Base-by-base conservation (phyloP, 2,797 vertebrate genomes). In the Emydoidea blandingii region DNA sequence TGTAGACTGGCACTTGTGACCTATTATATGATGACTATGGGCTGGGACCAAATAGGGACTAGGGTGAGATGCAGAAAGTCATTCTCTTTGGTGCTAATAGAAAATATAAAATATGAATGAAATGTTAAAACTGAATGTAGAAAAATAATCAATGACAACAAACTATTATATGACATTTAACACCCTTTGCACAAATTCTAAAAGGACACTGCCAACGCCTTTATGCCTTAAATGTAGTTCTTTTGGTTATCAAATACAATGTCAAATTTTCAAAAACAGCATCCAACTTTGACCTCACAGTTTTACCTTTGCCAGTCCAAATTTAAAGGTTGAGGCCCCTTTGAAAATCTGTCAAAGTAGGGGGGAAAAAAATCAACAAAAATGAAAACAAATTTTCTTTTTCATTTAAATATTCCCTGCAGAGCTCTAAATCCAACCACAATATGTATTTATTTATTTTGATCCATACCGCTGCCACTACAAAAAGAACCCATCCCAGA, bases 241-340 rank as follows among this genome's bases (percentile, higher is more conserved):
- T 91, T 96, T 95, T 91, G 91, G 95, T 96, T 90, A 89, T 95
- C 90, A 89, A 95, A 94, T 0, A 94, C 44, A 44, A 44, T 92
- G 96, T 89, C 97, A 97, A 94, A 97, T 97, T 96, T 94, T 97
- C 96, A 97, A 97, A 96, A 97, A 92, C 95, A 97, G 96, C 95
- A 94, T 96, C 93, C 90, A 97, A 97, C 25, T 78, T 47, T 27
- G 74, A 78, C 27, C 44, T 49, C 74, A 10, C 15, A 16, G 15
- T 78, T 31, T 49, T 31, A 27, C 12, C 8, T 78, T 88, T 95
- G 94, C 90, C 85, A 92, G 85, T 57, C 93, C 91, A 80, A 1
- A 91, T 93, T 95, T 87, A 68, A 76, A 95, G 79, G 56, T 41
- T 92, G 34, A 86, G 57, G 4, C 6, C 18, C 16, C 88, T 92